These are phyloP conservation scores for Cyaniris semiargus DNA, from an alignment of 2,888 invertebrate genomes.

Conservation along the genomic window DNA sequence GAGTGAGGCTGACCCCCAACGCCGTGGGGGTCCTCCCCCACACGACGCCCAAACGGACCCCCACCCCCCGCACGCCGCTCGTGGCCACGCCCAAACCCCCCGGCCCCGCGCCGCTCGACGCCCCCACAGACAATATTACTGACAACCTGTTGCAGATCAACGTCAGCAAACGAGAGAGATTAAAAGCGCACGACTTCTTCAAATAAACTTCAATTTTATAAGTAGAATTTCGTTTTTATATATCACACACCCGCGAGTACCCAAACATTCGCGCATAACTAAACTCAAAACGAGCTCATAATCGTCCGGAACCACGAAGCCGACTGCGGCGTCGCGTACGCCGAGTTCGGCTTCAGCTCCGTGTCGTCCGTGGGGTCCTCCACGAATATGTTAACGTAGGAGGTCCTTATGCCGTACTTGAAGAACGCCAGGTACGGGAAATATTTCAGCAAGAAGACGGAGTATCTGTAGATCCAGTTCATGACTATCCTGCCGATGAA, in stretches of 20 bases:
- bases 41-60: conserved; percentile 53
- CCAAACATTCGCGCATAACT: too few relatives aligned
- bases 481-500: conserved; percentile 80
- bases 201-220: conserved; percentile 42
- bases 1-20: conserved; percentile 67
- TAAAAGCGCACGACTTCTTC: conserved; percentile 92
- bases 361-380: conserved; percentile 63
- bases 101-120: conserved; percentile 35
- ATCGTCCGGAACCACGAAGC: conserved; percentile 54
- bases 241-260: not conserved
- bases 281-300: conserved; percentile 53
- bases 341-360: conserved; percentile 58
- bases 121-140: conserved; percentile 76
- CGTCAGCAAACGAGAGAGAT: conserved; percentile 85
- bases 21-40: conserved; percentile 64
- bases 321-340: conserved; percentile 51
- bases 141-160: conserved; percentile 92
- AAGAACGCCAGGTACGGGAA: conserved; percentile 86
- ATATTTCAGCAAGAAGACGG: conserved; percentile 82
- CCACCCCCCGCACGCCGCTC: conserved; percentile 48
- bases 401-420: conserved; percentile 81
- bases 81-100: conserved; percentile 53
- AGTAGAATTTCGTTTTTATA: conserved; percentile 3
- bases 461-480: conserved; percentile 81
- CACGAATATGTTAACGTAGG: conserved; percentile 80